Percentiles rank a stretch among this genome's conserved stretches.
phyloP scores from a whole-genome alignment of 2,113 vertebrate species.

The Pelobates fuscus region DNA sequence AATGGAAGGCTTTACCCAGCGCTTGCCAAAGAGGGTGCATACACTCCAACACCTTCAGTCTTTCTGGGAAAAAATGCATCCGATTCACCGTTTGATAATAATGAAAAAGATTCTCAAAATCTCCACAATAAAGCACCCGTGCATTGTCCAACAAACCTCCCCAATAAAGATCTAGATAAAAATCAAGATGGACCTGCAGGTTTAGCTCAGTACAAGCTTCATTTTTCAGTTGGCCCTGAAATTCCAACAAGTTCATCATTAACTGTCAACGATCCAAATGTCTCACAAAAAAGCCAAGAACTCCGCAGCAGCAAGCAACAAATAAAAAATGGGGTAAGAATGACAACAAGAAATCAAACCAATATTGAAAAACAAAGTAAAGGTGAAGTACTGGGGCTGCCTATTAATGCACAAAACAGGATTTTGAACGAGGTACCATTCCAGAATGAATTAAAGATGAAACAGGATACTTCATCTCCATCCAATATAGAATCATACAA shows the following conservation, averaged over 20 bases:
- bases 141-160: constrained; percentile 60
- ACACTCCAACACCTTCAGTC: constrained; percentile 43
- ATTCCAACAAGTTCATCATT: constrained; percentile 33
- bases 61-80: constrained; percentile 6
- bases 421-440: constrained; percentile 16
- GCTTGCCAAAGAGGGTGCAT: constrained; percentile 80
- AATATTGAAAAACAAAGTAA: constrained; percentile 56
- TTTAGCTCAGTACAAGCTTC: constrained; percentile 61
- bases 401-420: constrained; percentile 29
- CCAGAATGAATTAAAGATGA: constrained; percentile 57
- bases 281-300: background rate
- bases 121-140: constrained; percentile 56
- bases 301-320: constrained; percentile 60
- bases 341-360: constrained; percentile 56
- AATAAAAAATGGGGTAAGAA: constrained; percentile 51
- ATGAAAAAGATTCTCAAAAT: constrained; percentile 81
- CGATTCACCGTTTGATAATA: constrained; percentile 40
- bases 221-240: constrained; percentile 56
- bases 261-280: constrained; percentile 53
- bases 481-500: constrained; percentile 63
- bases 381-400: constrained; percentile 55
- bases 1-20: constrained; percentile 71
- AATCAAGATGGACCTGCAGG: constrained; percentile 61
- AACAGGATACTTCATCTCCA: constrained; percentile 62
- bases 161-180: constrained; percentile 53